These are phyloP conservation scores for Eucera pruinosa DNA, from an alignment of 2,888 invertebrate genomes.

Conservation along the genomic window DNA sequence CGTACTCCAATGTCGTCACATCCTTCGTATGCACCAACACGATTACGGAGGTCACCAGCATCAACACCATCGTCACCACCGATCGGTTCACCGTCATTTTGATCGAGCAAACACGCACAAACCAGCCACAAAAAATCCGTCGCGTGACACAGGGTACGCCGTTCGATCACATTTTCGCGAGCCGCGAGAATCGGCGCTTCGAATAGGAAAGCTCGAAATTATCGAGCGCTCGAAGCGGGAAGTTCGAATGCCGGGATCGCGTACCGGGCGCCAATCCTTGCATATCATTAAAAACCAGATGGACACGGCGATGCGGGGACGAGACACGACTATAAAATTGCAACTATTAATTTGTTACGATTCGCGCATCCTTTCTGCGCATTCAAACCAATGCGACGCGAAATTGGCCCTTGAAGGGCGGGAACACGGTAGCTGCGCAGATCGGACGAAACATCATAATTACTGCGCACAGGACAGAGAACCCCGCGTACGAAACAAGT, in stretches of 20 bases:
- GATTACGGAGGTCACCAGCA: conserved; percentile 70
- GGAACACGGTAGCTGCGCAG: conserved; percentile 29
- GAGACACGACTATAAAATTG: not conserved
- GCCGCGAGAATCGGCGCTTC: conserved; percentile 11
- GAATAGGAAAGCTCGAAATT: conserved; percentile 34
- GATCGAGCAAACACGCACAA: conserved; percentile 26
- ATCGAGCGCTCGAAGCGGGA: conserved; percentile 47
- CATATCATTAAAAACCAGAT: conserved; percentile 38
- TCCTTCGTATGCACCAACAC: conserved; percentile 70
- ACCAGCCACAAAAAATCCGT: conserved; percentile 48
- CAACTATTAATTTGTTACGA: not conserved
- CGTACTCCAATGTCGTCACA: conserved; percentile 68
- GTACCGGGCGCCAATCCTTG: conserved; percentile 7
- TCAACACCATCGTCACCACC: conserved; percentile 69
- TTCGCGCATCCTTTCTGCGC: conserved; percentile 3
- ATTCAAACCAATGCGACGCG: not conserved
- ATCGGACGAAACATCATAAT: conserved; percentile 38
- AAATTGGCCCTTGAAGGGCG: conserved; percentile 18
- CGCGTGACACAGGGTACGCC: conserved; percentile 45
- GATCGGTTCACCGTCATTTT: conserved; percentile 63
- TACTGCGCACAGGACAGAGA: conserved; percentile 25
- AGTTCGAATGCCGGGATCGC: conserved; percentile 43
- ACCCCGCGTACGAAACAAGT: conserved; percentile 16
- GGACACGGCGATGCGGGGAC: not conserved
- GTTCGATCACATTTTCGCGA: conserved; percentile 65